A percentile compares a stretch with the other conserved stretches of the same genome.
These are phyloP conservation scores for Diplazon laetatorius DNA, from an alignment of 2,888 invertebrate genomes.

Conservation along the genomic window DNA sequence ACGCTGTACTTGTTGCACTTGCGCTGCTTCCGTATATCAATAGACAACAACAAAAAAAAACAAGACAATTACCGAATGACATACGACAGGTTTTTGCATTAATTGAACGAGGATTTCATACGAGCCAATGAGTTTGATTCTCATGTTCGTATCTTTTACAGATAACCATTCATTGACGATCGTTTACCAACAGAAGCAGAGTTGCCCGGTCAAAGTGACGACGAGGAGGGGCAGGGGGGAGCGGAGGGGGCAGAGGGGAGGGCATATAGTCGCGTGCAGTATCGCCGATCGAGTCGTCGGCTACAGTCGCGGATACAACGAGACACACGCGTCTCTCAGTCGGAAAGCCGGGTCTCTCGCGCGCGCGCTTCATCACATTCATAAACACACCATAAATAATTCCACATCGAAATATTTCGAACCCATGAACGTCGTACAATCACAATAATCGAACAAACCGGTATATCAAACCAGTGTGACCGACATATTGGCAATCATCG, in stretches of 20 bases:
- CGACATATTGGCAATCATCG: neutral
- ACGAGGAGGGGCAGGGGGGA: too few species aligned
- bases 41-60: conserved; percentile 1
- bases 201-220: too few species aligned
- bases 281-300: conserved; percentile 53
- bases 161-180: too few species aligned
- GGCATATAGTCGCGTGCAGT: conserved; percentile 25
- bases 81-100: too few species aligned
- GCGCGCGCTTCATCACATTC: neutral
- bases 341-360: conserved; percentile 46
- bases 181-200: too few species aligned
- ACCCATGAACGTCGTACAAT: too few species aligned
- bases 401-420: too few species aligned
- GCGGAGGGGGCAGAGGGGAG: neutral
- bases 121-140: too few species aligned
- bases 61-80: too few species aligned
- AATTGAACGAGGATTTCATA: too few species aligned
- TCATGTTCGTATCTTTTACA: too few species aligned
- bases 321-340: conserved; percentile 14
- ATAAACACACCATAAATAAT: neutral
- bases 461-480: neutral
- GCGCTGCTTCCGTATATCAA: neutral
- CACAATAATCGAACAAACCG: too few species aligned
- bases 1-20: conserved; percentile 12
- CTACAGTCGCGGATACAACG: conserved; percentile 25